Base-by-base conservation (phyloP, 1,140 invertebrate species). In the Arion vulgaris region DNA sequence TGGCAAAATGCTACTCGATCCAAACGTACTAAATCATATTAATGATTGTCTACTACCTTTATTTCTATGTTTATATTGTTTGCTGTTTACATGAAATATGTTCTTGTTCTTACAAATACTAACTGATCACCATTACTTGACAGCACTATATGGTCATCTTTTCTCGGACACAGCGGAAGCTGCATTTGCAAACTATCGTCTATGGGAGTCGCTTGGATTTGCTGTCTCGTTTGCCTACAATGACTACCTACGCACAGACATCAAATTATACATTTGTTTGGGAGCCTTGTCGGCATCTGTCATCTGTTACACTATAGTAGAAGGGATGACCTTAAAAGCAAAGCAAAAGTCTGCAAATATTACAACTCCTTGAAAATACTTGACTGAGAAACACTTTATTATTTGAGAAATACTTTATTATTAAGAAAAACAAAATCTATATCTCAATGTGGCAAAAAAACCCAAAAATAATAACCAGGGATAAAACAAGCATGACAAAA, bases 111-210 rank as follows among this genome's bases (percentile, higher is more conserved):
- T n/a, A n/a, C n/a, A n/a, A n/a, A n/a, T n/a, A n/a, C n/a, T n/a
- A n/a, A n/a, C n/a, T n/a, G n/a, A n/a, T 45, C 41, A 7, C 41
- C 15, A 15, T 45, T 57, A 23, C 19, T 57, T 23, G 91, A 90
- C 83, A 92, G 91, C 80, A 90, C 92, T 19, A 84, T 93, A 98
- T 90, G 97, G 98, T 38, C 95, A 96, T 17, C 93, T 98, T 38
- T 98, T 98, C 84, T 94, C 96, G 51, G 96, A 88, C 26, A 86
- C 97, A 92, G 96, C 98, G 89, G 97, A 99, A 92, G 97, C 98
- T 0, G 98, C 97, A 0, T 99, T 99, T 94, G 97, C 97, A 82
- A 98, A 98, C 93, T 99, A 97, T 92, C 94, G 98, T 53, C 94
- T 99, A 9, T 91, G 90, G 90, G 98, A 99, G 92, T 97, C 96